Evolutionary conservation across 1,140 invertebrate genomes (phyloP).

Genomic region (Octopus sinensis): DNA sequence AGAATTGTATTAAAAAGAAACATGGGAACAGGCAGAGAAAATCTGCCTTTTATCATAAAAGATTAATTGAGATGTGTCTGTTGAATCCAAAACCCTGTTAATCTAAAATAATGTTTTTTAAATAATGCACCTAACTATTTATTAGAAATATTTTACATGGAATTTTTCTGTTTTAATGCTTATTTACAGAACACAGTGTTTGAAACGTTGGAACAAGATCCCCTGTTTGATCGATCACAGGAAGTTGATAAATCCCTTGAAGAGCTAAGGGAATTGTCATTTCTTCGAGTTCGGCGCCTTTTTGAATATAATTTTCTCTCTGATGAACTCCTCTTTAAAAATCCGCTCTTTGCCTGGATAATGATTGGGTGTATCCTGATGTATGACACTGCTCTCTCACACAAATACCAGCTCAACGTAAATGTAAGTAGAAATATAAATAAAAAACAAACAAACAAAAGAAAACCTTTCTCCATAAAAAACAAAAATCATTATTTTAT

Average conservation of each 20-base stretch:
- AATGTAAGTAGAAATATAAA: constrained; percentile 32
- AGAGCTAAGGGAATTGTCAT: constrained; percentile 66
- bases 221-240: constrained; percentile 68
- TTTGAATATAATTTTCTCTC: constrained; percentile 67
- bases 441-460: too few species aligned
- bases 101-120: constrained; percentile 21
- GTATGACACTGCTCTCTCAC: constrained; percentile 69
- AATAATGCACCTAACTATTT: background rate
- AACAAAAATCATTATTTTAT: too few species aligned
- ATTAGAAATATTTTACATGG: background rate
- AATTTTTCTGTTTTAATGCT: constrained; percentile 16
- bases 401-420: constrained; percentile 64
- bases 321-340: constrained; percentile 62
- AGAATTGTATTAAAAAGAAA: too few species aligned
- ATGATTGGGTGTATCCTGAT: constrained; percentile 63
- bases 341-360: constrained; percentile 54
- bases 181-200: constrained; percentile 74
- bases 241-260: constrained; percentile 62
- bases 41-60: too few species aligned
- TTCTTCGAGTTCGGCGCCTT: constrained; percentile 65
- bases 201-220: constrained; percentile 76
- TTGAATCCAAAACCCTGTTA: constrained; percentile 64
- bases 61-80: too few species aligned
- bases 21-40: too few species aligned
- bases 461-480: too few species aligned